These are phyloP conservation scores for Mimas tiliae DNA, from an alignment of 2,888 invertebrate genomes.

Conservation along the genomic window DNA sequence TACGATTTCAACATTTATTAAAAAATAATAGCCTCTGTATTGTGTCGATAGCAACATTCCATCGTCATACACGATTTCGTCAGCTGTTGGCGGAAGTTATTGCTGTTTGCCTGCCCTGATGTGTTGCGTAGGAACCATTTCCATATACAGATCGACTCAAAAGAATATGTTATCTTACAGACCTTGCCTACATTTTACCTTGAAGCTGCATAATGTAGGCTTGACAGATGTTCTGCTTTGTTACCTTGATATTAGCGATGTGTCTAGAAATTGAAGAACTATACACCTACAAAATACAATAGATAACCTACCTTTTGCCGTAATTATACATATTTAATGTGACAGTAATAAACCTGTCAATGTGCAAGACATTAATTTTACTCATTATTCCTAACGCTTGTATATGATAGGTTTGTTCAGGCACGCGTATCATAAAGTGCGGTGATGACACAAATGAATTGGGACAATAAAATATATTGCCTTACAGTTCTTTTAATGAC, in stretches of 20 bases:
- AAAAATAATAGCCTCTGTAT: conserved; percentile 41
- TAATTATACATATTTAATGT: background rate
- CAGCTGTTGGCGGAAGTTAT: conserved; percentile 46
- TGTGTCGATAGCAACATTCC: conserved; percentile 47
- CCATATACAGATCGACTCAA: conserved; percentile 4
- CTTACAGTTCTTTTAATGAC: background rate
- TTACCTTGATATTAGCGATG: background rate
- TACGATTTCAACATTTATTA: conserved; percentile 40
- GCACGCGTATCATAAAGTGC: too few species aligned
- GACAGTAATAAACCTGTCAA: too few species aligned
- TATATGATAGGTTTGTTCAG: too few species aligned
- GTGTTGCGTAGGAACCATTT: conserved; percentile 28
- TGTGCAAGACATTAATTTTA: too few species aligned
- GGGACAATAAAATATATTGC: background rate
- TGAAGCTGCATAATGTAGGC: conserved; percentile 1
- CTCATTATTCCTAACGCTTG: too few species aligned
- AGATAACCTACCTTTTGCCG: background rate
- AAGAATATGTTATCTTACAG: background rate
- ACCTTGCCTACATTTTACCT: background rate
- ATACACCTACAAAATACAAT: background rate
- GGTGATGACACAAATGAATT: background rate
- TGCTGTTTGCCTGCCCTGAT: conserved; percentile 32
- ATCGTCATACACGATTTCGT: conserved; percentile 42
- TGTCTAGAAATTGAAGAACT: background rate
- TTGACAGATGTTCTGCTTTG: background rate